These are phyloP conservation scores for Rhynchophorus ferrugineus DNA, from an alignment of 1,140 invertebrate species.

Conservation along the genomic window DNA sequence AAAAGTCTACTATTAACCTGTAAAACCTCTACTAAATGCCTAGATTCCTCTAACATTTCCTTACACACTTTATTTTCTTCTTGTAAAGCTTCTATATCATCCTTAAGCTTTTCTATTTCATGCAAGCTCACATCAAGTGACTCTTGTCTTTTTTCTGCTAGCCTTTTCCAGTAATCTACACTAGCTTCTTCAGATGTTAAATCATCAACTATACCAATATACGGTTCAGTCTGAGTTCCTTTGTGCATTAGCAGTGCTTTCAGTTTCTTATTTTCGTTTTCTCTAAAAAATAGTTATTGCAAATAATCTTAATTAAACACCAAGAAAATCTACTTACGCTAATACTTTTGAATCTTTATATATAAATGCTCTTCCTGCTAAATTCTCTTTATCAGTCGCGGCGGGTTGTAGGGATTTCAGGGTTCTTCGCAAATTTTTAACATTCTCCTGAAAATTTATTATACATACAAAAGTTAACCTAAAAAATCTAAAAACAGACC, in stretches of 20 bases:
- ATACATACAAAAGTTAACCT: conserved; percentile 9
- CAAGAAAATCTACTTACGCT: conserved; percentile 21
- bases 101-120: conserved; percentile 52
- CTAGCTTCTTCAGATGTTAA: conserved; percentile 57
- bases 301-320: not conserved
- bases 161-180: conserved; percentile 58
- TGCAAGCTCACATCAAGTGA: conserved; percentile 56
- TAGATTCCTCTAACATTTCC: conserved; percentile 60
- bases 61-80: conserved; percentile 56
- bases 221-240: conserved; percentile 47
- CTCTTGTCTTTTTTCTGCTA: conserved; percentile 56
- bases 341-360: conserved; percentile 27
- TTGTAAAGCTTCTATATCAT: conserved; percentile 49
- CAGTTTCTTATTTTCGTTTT: conserved; percentile 11
- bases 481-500: conserved; percentile 24
- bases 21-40: conserved; percentile 44
- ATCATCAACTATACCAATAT: conserved; percentile 50
- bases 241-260: conserved; percentile 37
- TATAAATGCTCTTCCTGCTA: conserved; percentile 46
- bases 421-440: conserved; percentile 48
- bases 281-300: conserved; percentile 1
- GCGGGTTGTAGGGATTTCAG: conserved; percentile 55
- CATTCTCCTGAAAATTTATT: conserved; percentile 38
- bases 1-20: conserved; percentile 41
- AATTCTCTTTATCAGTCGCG: conserved; percentile 55